Base-by-base conservation (phyloP, 2,888 invertebrate species). In the Lithosia quadra region DNA sequence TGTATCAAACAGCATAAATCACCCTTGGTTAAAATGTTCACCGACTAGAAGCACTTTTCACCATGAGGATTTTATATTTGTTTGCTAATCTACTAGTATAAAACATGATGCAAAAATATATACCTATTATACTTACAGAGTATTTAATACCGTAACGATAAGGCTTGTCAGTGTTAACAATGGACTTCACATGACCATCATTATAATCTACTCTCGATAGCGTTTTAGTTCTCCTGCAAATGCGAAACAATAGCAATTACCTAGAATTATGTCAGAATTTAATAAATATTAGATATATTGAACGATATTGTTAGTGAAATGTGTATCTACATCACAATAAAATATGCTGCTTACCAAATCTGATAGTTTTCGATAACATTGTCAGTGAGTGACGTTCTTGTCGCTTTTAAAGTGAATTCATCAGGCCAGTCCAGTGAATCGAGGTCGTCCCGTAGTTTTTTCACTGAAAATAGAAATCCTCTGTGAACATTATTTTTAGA, bases 141-240 rank as follows among this genome's bases (percentile, higher is more conserved):
- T 82, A 88, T 69, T 71, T 74, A 1, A 79, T 55, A 28, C 86
- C 84, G 43, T 58, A 72, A 24, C 43, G 49, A 24, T 34, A 39
- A 2, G 74, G 1, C 21, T 73, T 78, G 15, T 1, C 64, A 3
- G 56, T 0, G 2, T 62, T n/a, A 4, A 78, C 71, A n/a, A 89
- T 77, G 0, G 71, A 71, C 69, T 88, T 90, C 0, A 88, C 88
- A 43, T 86, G 83, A 2, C 91, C 91, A 13, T 84, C 59, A 63
- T 91, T 91, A 76, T 84, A 87, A 63, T 91, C 91, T 10, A 88
- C 72, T 68, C 91, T 85, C 0, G 89, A 90, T 49, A 78, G 73
- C 13, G 71, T 71, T 3, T 70, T 70, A 0, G 85, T 84, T 68
- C 69, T 84, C 91, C 91, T 91, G 62, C 24, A 28, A 65, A 61